A percentile compares a stretch with the other conserved stretches of the same genome.
Evolutionary conservation across 2,888 invertebrate genomes (phyloP).

Genomic region (Sericinus montela): DNA sequence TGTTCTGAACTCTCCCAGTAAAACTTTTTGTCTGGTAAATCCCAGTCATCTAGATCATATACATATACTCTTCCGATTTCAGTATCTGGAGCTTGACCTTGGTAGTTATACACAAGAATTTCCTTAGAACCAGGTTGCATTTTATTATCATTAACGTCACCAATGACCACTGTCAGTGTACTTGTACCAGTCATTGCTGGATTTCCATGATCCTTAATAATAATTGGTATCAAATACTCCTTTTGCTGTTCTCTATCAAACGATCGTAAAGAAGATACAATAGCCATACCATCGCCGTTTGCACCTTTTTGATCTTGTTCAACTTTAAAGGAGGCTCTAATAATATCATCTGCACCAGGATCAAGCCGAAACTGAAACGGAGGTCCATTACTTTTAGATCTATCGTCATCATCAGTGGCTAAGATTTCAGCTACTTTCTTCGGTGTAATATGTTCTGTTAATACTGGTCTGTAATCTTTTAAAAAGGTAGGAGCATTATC

Average conservation of each 20-base stretch:
- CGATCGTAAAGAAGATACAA: slow-evolving; percentile 94
- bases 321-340: slow-evolving; percentile 96
- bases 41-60: slow-evolving; percentile 99
- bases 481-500: slow-evolving; percentile 96
- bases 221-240: slow-evolving; percentile 97
- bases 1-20: slow-evolving; percentile 94
- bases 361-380: slow-evolving; percentile 97
- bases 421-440: slow-evolving; percentile 95
- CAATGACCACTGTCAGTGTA: slow-evolving; percentile 96
- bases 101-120: slow-evolving; percentile 97
- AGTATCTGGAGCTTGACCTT: slow-evolving; percentile 93
- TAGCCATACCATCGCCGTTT: slow-evolving; percentile 98
- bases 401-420: slow-evolving; percentile 95
- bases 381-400: slow-evolving; percentile 96
- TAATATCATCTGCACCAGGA: slow-evolving; percentile 95
- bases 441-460: slow-evolving; percentile 95
- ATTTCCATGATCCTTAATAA: slow-evolving; percentile 97
- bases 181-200: slow-evolving; percentile 98
- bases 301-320: slow-evolving; percentile 98
- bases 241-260: slow-evolving; percentile 98
- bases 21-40: slow-evolving; percentile 97
- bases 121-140: slow-evolving; percentile 99
- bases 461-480: slow-evolving; percentile 93
- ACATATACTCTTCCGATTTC: slow-evolving; percentile 98
- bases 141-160: slow-evolving; percentile 98